Percentiles rank a stretch among this genome's conserved stretches.
These are phyloP conservation scores for Anthopleura sola DNA, from an alignment of 64 coral and sea anemone species.

Conservation along the genomic window DNA sequence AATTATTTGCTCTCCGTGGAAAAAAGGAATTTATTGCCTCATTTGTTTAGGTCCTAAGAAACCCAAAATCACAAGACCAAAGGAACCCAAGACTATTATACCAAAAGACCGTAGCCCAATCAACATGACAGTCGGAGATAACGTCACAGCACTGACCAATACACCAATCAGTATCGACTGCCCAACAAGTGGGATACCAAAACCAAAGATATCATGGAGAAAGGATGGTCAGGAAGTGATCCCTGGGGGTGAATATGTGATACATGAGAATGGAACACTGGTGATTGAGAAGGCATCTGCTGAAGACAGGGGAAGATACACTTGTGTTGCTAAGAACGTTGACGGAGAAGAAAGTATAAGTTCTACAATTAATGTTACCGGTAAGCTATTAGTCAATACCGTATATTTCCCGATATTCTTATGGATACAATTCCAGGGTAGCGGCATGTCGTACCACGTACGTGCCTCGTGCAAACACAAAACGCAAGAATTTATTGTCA, in stretches of 20 bases:
- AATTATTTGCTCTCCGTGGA: no score
- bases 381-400: neutral
- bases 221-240: slow-evolving; percentile 39
- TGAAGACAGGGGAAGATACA: slow-evolving; percentile 31
- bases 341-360: slow-evolving; percentile 15
- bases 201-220: slow-evolving; percentile 39
- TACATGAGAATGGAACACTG: slow-evolving; percentile 34
- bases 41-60: neutral
- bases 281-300: slow-evolving; percentile 9
- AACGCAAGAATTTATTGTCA: neutral
- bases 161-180: slow-evolving; percentile 30
- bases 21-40: no score
- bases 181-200: slow-evolving; percentile 29
- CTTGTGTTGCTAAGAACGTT: slow-evolving; percentile 43
- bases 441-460: no score
- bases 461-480: neutral
- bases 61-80: neutral
- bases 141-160: slow-evolving; percentile 31
- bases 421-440: no score
- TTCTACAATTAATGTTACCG: slow-evolving; percentile 26
- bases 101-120: neutral
- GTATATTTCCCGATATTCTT: no score
- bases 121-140: slow-evolving; percentile 17
- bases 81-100: neutral
- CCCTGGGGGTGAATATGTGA: slow-evolving; percentile 5